These are phyloP conservation scores for Diplazon laetatorius DNA, from an alignment of 2,888 invertebrate genomes.

Conservation along the genomic window DNA sequence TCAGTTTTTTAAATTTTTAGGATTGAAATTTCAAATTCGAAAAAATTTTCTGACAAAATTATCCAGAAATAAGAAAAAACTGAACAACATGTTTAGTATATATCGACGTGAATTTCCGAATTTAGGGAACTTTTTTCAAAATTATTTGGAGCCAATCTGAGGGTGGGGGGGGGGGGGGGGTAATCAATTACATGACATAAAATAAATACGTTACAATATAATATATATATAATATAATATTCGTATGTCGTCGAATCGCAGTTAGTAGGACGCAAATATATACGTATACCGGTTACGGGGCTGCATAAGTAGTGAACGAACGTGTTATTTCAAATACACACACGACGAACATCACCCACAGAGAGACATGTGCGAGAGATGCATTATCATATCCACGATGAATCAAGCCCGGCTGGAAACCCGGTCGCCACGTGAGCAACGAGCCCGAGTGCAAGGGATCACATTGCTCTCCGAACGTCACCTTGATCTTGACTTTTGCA, in stretches of 20 bases:
- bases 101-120: too few species aligned
- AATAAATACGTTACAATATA: neutral
- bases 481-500: conserved; percentile 79
- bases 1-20: too few species aligned
- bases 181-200: too few species aligned
- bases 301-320: conserved; percentile 32
- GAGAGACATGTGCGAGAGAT: conserved; percentile 39
- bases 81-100: too few species aligned
- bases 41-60: too few species aligned
- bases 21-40: too few species aligned
- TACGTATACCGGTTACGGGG: conserved; percentile 10
- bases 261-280: conserved; percentile 59
- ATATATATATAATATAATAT: neutral
- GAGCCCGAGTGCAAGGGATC: conserved; percentile 29
- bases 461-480: conserved; percentile 50
- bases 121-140: too few species aligned
- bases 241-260: conserved; percentile 14
- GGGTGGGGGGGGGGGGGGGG: too few species aligned
- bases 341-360: conserved; percentile 9
- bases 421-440: conserved; percentile 14
- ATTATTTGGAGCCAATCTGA: too few species aligned
- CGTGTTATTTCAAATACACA: conserved; percentile 20
- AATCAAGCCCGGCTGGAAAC: conserved; percentile 30
- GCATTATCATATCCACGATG: conserved; percentile 62
- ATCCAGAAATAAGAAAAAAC: too few species aligned